Evolutionary conservation across 2,888 invertebrate genomes (phyloP), one percentile per base, ranked within the genome.

Genomic region (Andrena hattorfiana): DNA sequence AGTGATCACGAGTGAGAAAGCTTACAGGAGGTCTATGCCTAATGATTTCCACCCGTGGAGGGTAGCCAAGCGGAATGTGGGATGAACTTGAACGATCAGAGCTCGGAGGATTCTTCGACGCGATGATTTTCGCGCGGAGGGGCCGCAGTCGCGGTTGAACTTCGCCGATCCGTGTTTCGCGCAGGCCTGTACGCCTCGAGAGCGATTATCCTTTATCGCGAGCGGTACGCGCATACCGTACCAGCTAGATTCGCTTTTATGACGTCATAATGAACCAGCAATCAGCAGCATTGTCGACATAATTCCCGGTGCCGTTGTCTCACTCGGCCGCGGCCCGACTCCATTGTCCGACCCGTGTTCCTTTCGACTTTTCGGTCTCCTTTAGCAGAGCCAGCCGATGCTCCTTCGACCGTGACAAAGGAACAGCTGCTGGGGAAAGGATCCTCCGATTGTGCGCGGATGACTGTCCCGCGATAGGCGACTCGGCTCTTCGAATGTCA

Each of bases 181-280:
- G 70, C 70, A 79, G 83, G 78, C 75, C 85, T 86, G 85, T 81
- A 79, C 75, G 86, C 81, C 87, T 87, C 83, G 72, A 85, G 85
- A 80, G 81, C 89, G 88, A 91, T 92, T 92, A 92, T 91, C 90
- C 92, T 92, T 88, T 89, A 91, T 89, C 92, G 90, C 83, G 80
- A 86, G 84, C 88, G 85, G 78, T 84, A 82, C 85, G 87, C 88
- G 85, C 89, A 90, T 88, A 90, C 89, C 87, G 89, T 87, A 89
- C 90, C 91, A 88, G 89, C 92, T 92, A 93, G 91, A 92, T 92
- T 93, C 91, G 90, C 92, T 92, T 92, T 92, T 92, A 90, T 93
- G 94, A 94, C 94, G 93, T 94, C 94, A 94, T 93, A 93, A 93
- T 93, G 92, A 93, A 92, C 88, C 92, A 88, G 86, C 93, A 94